A percentile compares a stretch with the other conserved stretches of the same genome.
Evolutionary conservation across 2,113 vertebrate species (phyloP).

Genomic region (Lynx canadensis): DNA sequence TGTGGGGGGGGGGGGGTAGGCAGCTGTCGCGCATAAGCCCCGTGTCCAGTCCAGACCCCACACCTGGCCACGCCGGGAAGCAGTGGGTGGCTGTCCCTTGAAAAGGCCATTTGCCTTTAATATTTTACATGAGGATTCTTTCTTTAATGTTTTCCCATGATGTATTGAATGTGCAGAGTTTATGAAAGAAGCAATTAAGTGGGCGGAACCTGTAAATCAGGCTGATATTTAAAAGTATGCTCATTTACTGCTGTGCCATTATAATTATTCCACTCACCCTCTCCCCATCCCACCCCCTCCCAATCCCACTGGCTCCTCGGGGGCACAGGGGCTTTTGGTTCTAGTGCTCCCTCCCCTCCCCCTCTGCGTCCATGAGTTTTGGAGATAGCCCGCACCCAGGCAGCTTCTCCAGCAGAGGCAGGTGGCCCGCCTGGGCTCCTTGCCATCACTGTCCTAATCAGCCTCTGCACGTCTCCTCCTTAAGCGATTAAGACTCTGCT

Average conservation of each 20-base stretch:
- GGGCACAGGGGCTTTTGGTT: not conserved
- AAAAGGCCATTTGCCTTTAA: conserved; percentile 66
- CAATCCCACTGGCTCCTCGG: not conserved
- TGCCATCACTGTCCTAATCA: accelerated
- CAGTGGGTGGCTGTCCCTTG: conserved; percentile 67
- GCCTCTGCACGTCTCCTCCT: not conserved
- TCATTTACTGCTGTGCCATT: conserved; percentile 59
- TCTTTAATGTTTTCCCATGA: conserved; percentile 68
- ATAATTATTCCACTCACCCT: conserved; percentile 46
- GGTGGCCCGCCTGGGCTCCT: not conserved
- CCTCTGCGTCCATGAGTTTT: not conserved
- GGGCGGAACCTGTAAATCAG: conserved; percentile 65
- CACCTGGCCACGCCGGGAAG: conserved; percentile 19
- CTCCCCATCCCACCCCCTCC: not conserved
- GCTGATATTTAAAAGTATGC: conserved; percentile 69
- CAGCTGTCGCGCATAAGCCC: not conserved
- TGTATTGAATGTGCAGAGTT: conserved; percentile 63
- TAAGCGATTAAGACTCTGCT: not conserved
- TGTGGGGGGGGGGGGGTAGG: not conserved
- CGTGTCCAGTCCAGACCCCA: not conserved
- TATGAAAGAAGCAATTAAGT: conserved; percentile 78
- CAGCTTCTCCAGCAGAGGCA: not conserved
- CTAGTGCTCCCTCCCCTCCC: not conserved
- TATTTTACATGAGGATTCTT: conserved; percentile 43
- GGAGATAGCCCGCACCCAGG: not conserved